Evolutionary conservation across 37 sponge, comb jelly and placozoan genomes (phyloP).

Genomic region (Haliclona indistincta): DNA sequence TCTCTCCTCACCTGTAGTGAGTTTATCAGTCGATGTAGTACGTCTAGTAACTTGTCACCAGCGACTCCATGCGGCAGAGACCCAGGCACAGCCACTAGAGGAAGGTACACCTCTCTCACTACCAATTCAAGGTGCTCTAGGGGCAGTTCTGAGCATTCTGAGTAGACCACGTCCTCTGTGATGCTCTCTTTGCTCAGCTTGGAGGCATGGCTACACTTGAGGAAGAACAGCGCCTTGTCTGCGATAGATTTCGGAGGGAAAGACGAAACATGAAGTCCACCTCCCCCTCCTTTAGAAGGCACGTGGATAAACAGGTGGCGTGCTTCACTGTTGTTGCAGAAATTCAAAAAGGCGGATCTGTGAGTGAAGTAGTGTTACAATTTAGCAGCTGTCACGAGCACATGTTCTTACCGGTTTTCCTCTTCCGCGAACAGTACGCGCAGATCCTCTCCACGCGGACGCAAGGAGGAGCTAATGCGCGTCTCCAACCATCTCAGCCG

Average conservation of each 20-base stretch:
- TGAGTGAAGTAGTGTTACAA: conserved; percentile 3
- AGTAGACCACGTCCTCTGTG: conserved; percentile 65
- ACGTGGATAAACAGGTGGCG: conserved; percentile 58
- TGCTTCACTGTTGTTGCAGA: conserved; percentile 83
- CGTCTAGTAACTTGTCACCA: conserved; percentile 74
- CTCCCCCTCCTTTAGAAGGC: conserved; percentile 4
- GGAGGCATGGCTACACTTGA: conserved; percentile 84
- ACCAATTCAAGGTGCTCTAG: conserved; percentile 54
- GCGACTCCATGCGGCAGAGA: not conserved
- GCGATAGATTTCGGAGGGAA: conserved; percentile 29
- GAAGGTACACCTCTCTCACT: conserved; percentile 73
- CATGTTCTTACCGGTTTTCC: conserved; percentile 37
- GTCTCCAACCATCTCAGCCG: conserved; percentile 85
- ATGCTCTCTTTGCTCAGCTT: conserved; percentile 83
- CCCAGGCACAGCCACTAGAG: conserved; percentile 27
- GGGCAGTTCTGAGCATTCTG: conserved; percentile 66
- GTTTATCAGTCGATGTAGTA: conserved; percentile 68
- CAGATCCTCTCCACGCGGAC: conserved; percentile 67
- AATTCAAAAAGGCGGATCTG: conserved; percentile 74
- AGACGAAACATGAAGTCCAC: conserved; percentile 28
- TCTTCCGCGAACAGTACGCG: conserved; percentile 48
- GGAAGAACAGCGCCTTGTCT: conserved; percentile 74
- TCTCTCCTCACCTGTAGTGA: conserved; percentile 61
- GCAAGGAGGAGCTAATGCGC: conserved; percentile 82
- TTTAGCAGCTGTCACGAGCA: not conserved